Percentiles rank a stretch among this genome's conserved stretches.
Evolutionary conservation across 1,140 invertebrate genomes (phyloP).

Genomic region (Aporrectodea caliginosa): DNA sequence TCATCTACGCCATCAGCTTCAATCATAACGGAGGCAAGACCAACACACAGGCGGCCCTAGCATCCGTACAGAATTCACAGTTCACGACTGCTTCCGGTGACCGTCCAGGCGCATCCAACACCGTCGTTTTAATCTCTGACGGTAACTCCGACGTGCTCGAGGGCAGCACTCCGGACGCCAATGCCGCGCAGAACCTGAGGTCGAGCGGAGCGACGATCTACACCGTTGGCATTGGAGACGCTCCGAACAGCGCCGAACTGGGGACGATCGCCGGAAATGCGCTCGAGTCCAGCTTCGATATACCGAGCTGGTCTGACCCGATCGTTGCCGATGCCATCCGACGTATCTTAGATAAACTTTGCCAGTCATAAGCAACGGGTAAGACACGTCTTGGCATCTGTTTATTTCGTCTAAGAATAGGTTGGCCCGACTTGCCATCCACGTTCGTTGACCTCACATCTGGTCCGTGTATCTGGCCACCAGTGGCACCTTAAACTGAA

Average conservation of each 20-base stretch:
- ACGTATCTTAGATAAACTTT: not conserved
- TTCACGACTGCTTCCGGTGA: not conserved
- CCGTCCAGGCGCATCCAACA: slow-evolving; percentile 37
- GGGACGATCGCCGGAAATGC: not conserved
- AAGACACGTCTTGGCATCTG: no score
- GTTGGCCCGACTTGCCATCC: no score
- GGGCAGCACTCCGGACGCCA: not conserved
- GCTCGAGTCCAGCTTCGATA: not conserved
- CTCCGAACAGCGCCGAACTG: not conserved
- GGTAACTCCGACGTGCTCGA: slow-evolving; percentile 29
- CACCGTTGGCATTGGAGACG: not conserved
- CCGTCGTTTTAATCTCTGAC: slow-evolving; percentile 47
- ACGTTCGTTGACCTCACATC: no score
- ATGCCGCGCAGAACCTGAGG: not conserved
- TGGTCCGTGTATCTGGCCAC: no score
- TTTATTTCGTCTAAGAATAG: no score
- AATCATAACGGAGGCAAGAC: slow-evolving; percentile 38
- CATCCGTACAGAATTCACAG: not conserved
- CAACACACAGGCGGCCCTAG: slow-evolving; percentile 19
- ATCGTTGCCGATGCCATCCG: not conserved
- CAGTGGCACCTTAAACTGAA: no score
- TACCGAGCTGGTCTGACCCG: not conserved
- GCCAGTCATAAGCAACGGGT: no score
- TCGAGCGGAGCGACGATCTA: slow-evolving; percentile 4
- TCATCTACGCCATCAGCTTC: slow-evolving; percentile 39